These are phyloP conservation scores for Himantopus leucocephalus DNA, from an alignment of 2,113 vertebrate species.

Conservation along the genomic window DNA sequence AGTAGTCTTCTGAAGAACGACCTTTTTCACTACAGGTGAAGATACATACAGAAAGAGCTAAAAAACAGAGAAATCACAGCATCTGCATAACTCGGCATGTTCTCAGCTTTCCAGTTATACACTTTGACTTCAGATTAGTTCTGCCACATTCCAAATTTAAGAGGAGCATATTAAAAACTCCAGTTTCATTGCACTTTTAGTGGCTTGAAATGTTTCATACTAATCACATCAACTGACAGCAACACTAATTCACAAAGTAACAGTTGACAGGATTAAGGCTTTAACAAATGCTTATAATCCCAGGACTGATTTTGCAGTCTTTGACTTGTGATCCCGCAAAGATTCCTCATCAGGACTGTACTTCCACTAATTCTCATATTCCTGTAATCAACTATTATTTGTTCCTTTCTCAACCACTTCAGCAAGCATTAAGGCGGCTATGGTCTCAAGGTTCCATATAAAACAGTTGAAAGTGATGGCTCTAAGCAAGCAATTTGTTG, in stretches of 20 bases:
- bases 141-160: not conserved
- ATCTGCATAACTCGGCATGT: not conserved
- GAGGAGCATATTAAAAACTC: not conserved
- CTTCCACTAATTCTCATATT: not conserved
- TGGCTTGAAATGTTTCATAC: not conserved
- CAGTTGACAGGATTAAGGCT: slow-evolving; percentile 18
- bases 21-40: not conserved
- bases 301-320: not conserved
- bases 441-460: not conserved
- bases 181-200: not conserved
- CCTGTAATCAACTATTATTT: not conserved
- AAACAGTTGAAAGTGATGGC: not conserved
- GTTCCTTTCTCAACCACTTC: not conserved
- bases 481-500: not conserved
- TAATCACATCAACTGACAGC: slow-evolving; percentile 28
- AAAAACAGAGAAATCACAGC: not conserved
- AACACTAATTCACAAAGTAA: slow-evolving; percentile 23
- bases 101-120: not conserved
- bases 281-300: slow-evolving; percentile 4
- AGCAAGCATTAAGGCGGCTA: not conserved
- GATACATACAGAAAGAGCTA: not conserved
- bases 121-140: not conserved
- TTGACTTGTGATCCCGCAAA: not conserved
- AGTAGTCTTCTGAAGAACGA: not conserved
- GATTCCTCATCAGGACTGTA: not conserved